Evolutionary conservation across 2,888 invertebrate genomes (phyloP).

Genomic region (Sphinx pinastri): DNA sequence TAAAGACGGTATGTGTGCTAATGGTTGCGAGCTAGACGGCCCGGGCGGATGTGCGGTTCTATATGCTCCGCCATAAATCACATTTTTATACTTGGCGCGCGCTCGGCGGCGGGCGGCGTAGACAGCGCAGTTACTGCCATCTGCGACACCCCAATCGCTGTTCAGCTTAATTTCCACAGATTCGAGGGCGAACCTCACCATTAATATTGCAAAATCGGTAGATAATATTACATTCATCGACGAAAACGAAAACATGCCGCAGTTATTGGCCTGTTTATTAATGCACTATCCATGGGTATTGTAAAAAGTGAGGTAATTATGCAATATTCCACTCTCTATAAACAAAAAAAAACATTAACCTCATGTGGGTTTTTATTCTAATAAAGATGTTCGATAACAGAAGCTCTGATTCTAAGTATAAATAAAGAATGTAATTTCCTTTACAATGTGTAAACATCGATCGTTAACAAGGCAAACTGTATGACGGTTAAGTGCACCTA

Average conservation of each 20-base stretch:
- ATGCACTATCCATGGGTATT: constrained; percentile 31
- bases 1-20: constrained; percentile 59
- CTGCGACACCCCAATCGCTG: constrained; percentile 77
- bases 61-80: constrained; percentile 68
- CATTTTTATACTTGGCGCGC: constrained; percentile 76
- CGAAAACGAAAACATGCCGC: constrained; percentile 36
- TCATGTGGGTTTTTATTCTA: neutral
- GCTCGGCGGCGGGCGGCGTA: constrained; percentile 54
- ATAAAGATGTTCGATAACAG: constrained; percentile 74
- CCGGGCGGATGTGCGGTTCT: constrained; percentile 61
- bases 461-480: constrained; percentile 64
- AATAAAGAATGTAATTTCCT: constrained; percentile 81
- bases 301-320: neutral
- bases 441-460: constrained; percentile 82
- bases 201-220: constrained; percentile 66
- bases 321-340: too few species aligned
- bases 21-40: constrained; percentile 56
- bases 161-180: constrained; percentile 75
- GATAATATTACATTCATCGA: constrained; percentile 48
- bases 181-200: constrained; percentile 70
- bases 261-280: constrained; percentile 62
- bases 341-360: neutral
- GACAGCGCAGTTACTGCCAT: constrained; percentile 75
- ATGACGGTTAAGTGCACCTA: constrained; percentile 81
- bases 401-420: constrained; percentile 69